Conservation (phyloP, 2,888 invertebrate genomes). For the Coelinius sp. region DNA sequence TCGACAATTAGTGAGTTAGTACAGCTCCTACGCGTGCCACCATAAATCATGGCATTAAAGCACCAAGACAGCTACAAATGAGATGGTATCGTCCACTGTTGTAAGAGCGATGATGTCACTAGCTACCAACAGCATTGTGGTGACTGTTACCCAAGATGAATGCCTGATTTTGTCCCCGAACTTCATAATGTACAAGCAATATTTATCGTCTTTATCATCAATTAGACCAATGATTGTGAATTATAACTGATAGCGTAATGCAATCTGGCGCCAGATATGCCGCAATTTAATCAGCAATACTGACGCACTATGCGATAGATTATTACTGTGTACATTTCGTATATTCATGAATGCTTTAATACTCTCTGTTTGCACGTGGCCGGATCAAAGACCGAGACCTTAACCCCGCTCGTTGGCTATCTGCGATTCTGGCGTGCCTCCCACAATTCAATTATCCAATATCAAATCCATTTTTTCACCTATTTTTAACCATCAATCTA, state of each 20-base stretch:
- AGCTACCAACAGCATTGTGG: constrained; percentile 24
- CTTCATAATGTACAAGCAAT: constrained; percentile 3
- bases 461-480: constrained; percentile 3
- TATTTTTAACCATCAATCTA: background rate
- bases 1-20: constrained; percentile 32
- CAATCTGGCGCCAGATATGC: constrained; percentile 35
- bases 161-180: constrained; percentile 17
- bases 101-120: constrained; percentile 46
- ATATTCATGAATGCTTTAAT: constrained; percentile 18
- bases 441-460: constrained; percentile 36
- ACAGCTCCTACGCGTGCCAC: constrained; percentile 30
- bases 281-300: constrained; percentile 14
- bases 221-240: background rate
- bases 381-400: constrained; percentile 46
- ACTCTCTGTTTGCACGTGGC: constrained; percentile 45
- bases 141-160: background rate
- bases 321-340: constrained; percentile 18
- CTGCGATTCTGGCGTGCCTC: constrained; percentile 37
- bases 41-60: constrained; percentile 40
- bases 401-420: constrained; percentile 30
- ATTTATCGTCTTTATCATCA: background rate
- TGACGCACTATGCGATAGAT: constrained; percentile 9
- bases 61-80: constrained; percentile 38
- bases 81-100: constrained; percentile 41
- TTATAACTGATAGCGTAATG: background rate